Percentiles rank a stretch among this genome's conserved stretches.
Evolutionary conservation across 1,140 invertebrate species (phyloP).

Genomic region (Colletes latitarsis): DNA sequence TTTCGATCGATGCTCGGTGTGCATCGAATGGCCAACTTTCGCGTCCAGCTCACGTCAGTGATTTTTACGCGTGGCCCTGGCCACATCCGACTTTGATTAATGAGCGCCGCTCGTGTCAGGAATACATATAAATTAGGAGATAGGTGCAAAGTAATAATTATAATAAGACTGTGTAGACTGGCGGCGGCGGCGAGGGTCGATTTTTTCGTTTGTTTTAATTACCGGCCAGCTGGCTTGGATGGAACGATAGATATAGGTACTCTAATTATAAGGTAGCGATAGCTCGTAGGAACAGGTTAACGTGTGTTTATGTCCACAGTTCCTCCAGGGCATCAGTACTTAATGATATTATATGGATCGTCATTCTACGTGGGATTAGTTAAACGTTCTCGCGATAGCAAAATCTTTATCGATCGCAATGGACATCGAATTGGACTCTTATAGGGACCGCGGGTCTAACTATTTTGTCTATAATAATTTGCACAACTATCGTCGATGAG

Average conservation of each 20-base stretch:
- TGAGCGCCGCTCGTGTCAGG: background rate
- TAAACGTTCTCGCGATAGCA: too few species aligned
- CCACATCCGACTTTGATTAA: background rate
- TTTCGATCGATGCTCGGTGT: background rate
- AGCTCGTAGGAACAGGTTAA: slow-evolving; percentile 27
- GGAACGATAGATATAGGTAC: slow-evolving; percentile 13
- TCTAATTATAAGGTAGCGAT: slow-evolving; percentile 34
- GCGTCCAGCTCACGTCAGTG: slow-evolving; percentile 2
- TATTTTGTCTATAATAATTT: too few species aligned
- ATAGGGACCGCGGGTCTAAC: background rate
- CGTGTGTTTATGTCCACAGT: background rate
- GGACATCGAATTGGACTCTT: background rate
- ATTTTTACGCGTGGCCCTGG: slow-evolving; percentile 1
- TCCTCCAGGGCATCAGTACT: background rate
- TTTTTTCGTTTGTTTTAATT: background rate
- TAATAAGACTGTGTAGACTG: slow-evolving; percentile 6
- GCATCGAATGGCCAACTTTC: background rate
- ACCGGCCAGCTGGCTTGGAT: background rate
- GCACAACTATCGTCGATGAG: too few species aligned
- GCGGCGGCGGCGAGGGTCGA: too few species aligned
- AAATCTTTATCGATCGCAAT: background rate
- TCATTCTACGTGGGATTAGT: background rate
- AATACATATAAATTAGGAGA: slow-evolving; percentile 16
- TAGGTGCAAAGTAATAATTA: slow-evolving; percentile 26
- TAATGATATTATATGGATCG: background rate